These are phyloP conservation scores for Halisarca cf. caerulea DNA, from an alignment of 37 sponge, comb jelly and placozoan genomes.

Conservation along the genomic window DNA sequence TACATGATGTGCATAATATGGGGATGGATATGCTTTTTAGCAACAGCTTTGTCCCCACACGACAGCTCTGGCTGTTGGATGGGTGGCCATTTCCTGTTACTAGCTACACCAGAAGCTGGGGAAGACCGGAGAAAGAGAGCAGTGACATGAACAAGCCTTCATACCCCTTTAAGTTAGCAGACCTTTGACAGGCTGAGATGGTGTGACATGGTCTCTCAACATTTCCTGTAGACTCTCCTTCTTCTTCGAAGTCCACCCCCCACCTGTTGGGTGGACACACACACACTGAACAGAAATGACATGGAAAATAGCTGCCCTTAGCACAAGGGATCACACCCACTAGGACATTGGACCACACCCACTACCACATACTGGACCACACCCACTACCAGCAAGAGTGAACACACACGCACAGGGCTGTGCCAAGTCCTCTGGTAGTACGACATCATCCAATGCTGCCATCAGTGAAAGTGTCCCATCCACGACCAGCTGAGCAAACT, in stretches of 20 bases:
- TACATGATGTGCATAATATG: too few species aligned
- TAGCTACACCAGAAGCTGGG: neutral
- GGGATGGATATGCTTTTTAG: conserved; percentile 1
- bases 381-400: too few species aligned
- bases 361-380: neutral
- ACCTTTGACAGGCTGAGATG: neutral
- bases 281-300: neutral
- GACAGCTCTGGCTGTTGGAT: neutral
- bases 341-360: too few species aligned
- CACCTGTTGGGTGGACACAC: neutral
- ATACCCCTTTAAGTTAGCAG: neutral
- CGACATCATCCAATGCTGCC: neutral
- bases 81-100: neutral
- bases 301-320: neutral
- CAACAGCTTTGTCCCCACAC: neutral
- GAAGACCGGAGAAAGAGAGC: neutral
- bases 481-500: neutral
- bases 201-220: neutral
- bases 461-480: neutral
- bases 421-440: neutral
- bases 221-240: neutral
- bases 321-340: too few species aligned
- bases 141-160: neutral
- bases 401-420: neutral
- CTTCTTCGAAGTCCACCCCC: neutral